Conservation (phyloP, 2,113 vertebrate genomes). For the Micromys minutus region DNA sequence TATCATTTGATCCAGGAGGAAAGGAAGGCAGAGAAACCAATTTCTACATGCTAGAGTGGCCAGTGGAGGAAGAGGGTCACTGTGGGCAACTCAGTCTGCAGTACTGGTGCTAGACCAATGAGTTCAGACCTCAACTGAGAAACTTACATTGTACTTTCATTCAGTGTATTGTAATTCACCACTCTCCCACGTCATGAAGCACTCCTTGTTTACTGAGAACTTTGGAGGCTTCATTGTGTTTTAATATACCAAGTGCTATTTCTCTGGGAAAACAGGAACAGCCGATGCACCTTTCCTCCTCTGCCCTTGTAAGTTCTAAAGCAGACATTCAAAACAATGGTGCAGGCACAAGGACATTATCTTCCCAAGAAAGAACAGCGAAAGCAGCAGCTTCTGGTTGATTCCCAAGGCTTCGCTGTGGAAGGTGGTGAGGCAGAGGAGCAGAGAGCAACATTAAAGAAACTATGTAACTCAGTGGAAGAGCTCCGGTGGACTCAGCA, state of each 20-base stretch:
- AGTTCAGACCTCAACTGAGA: background rate
- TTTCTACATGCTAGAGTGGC: accelerated
- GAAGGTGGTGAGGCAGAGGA: background rate
- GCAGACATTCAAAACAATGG: too few relatives aligned
- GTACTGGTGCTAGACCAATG: background rate
- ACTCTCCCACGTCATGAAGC: background rate
- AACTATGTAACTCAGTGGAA: background rate
- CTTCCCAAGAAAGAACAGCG: too few relatives aligned
- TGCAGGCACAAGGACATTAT: too few relatives aligned
- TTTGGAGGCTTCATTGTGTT: background rate
- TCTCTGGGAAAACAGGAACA: too few relatives aligned
- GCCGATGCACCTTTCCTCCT: too few relatives aligned
- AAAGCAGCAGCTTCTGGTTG: too few relatives aligned
- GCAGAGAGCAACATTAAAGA: background rate
- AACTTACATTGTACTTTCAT: too few relatives aligned
- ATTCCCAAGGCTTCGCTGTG: too few relatives aligned
- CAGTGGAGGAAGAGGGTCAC: background rate
- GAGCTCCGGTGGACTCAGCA: background rate
- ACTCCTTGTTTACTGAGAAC: background rate
- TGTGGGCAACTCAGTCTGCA: background rate
- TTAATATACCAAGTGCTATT: background rate
- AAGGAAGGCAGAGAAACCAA: background rate
- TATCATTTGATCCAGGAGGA: background rate
- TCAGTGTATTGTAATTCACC: background rate
- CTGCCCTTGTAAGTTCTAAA: too few relatives aligned